Percentiles rank a stretch among this genome's conserved stretches.
Conservation (phyloP, 2,888 invertebrate species). For the Lasioglossum calceatum region DNA sequence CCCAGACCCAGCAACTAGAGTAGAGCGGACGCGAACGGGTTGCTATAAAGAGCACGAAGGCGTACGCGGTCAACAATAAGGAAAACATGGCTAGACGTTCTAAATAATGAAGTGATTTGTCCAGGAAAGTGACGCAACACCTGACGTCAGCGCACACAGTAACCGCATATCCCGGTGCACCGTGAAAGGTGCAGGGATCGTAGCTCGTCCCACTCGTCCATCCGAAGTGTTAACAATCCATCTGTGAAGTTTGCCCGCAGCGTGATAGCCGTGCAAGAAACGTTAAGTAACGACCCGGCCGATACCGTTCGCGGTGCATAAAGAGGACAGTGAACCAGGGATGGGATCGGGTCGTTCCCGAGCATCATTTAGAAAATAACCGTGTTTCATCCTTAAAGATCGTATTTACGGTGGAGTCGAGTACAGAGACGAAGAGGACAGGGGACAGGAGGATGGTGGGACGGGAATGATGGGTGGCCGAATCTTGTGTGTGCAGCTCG, state of each 20-base stretch:
- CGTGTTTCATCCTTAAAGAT: slow-evolving; percentile 3
- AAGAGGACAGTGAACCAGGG: slow-evolving; percentile 13
- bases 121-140: neutral
- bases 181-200: neutral
- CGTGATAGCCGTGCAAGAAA: neutral
- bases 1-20: neutral
- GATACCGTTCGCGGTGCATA: slow-evolving; percentile 12
- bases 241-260: slow-evolving; percentile 1
- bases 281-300: neutral
- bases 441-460: neutral
- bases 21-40: neutral
- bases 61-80: neutral
- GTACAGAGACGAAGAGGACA: neutral
- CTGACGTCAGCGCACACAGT: neutral
- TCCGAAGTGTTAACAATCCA: slow-evolving; percentile 11
- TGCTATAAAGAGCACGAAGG: neutral
- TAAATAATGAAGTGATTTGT: slow-evolving; percentile 9
- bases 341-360: neutral
- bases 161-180: slow-evolving; percentile 1
- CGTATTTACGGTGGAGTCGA: neutral
- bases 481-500: neutral
- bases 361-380: slow-evolving; percentile 14
- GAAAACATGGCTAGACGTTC: neutral
- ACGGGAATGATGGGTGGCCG: slow-evolving; percentile 5
- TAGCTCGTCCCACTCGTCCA: neutral